Base-by-base conservation (phyloP, 2,113 vertebrate species). In the Albula glossodonta region DNA sequence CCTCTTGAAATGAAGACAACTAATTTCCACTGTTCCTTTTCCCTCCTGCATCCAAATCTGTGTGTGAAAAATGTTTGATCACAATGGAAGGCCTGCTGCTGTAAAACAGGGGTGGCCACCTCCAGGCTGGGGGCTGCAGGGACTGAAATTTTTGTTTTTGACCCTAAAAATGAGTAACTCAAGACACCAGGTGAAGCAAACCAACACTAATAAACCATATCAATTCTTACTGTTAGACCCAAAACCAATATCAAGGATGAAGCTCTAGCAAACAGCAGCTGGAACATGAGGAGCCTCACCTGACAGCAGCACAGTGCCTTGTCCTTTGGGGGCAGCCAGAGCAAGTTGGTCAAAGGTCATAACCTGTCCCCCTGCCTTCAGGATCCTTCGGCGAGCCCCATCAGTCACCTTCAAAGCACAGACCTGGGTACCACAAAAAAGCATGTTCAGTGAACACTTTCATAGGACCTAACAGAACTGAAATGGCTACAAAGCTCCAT, bases 291-390 rank as follows among this genome's bases (percentile, higher is more conserved):
- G 51, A 63, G 31, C 80, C 88, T 94, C 90, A 97, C 97, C 97
- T 51, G 97, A 98, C 81, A 98, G 94, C 88, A 98, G 93, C 85
- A 98, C 96, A 0, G 97, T 98, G 90, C 96, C 95, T 1, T 96
- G 94, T 90, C 97, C 97, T 91, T 96, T 97, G 56, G 97, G 97
- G 74, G 97, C 87, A 83, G 96, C 92, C 91, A 98, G 88, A n/a
- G 97, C 97, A 91, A 98, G 92, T 94, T 98, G 97, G 91, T 98
- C 97, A 60, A 98, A 97, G 85, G 97, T 98, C 93, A 98, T 95
- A 88, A 97, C 95, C 90, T 97, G 93, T 85, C 97, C 97, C 0
- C 97, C 97, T 2, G 97, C 89, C 90, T 97, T 97, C 84, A 97
- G 92, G 92, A 98, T 97, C 83, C 97, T 96, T 86, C 91, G 93